Conservation (phyloP, 2,888 invertebrate species). For the Caenorhabditis doughertyi region DNA sequence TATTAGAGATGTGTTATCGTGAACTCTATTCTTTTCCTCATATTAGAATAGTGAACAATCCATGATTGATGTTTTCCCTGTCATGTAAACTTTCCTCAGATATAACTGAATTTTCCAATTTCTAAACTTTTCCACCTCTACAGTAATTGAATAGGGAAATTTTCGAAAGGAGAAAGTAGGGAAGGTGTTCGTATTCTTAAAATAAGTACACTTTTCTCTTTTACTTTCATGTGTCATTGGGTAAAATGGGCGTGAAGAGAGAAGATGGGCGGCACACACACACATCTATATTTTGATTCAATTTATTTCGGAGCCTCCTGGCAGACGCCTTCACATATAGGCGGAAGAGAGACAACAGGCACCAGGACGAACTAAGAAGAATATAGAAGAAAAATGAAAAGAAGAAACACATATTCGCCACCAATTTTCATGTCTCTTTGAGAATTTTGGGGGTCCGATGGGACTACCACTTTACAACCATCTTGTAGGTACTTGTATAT, state of each 20-base stretch:
- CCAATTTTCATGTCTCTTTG: slow-evolving; percentile 15
- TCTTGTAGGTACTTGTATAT: slow-evolving; percentile 21
- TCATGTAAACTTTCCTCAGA: no score
- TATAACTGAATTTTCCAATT: no score
- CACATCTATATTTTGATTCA: slow-evolving; percentile 58
- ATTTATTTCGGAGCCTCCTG: slow-evolving; percentile 50
- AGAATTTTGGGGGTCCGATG: slow-evolving; percentile 16
- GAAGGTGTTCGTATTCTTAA: slow-evolving; percentile 8
- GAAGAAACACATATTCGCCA: slow-evolving; percentile 34
- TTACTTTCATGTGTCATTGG: slow-evolving; percentile 21
- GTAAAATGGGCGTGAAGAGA: slow-evolving; percentile 30
- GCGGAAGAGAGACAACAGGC: slow-evolving; percentile 24
- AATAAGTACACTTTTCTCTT: slow-evolving; percentile 23
- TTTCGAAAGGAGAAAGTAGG: not conserved
- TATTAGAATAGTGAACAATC: no score
- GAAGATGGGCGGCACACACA: slow-evolving; percentile 37
- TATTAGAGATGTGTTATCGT: no score
- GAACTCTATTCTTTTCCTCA: no score
- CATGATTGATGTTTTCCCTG: no score
- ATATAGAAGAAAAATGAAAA: slow-evolving; percentile 20
- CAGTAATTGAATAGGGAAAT: not conserved
- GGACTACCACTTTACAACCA: slow-evolving; percentile 31
- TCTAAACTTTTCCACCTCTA: no score
- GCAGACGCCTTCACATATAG: slow-evolving; percentile 32
- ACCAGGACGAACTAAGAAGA: slow-evolving; percentile 1